phyloP scores from a whole-genome alignment of 2,797 vertebrate genomes.

The Notolepis coatsorum region DNA sequence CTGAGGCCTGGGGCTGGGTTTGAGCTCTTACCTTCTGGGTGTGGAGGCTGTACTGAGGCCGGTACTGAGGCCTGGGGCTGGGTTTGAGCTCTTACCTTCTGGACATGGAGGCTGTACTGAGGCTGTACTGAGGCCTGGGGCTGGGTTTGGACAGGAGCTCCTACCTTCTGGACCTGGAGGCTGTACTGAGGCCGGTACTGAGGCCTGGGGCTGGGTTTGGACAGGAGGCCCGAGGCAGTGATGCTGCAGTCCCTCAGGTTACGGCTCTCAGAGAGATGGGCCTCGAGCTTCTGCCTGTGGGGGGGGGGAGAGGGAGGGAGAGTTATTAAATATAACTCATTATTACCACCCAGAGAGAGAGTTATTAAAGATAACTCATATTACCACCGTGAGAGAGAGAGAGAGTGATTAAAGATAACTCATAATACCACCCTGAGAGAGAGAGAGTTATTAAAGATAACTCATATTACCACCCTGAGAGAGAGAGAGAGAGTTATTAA shows the following conservation, averaged over 20 bases:
- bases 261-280: constrained; percentile 80
- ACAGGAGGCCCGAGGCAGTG: constrained; percentile 77
- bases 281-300: constrained; percentile 80
- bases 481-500: background rate
- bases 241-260: constrained; percentile 79
- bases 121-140: too few relatives aligned
- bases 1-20: too few relatives aligned
- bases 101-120: constrained; percentile 67
- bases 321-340: too few relatives aligned
- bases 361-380: too few relatives aligned
- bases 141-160: too few relatives aligned
- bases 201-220: constrained; percentile 74
- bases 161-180: constrained; percentile 70
- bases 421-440: constrained; percentile 61
- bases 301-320: background rate
- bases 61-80: too few relatives aligned
- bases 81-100: too few relatives aligned
- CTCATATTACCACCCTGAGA: too few relatives aligned
- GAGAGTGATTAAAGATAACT: background rate
- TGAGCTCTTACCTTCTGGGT: constrained; percentile 55
- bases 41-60: too few relatives aligned
- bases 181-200: too few relatives aligned
- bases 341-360: too few relatives aligned
- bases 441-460: too few relatives aligned
- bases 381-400: constrained; percentile 53